Base-by-base conservation (phyloP, 2,797 vertebrate species). In the Passerculus sandwichensis region DNA sequence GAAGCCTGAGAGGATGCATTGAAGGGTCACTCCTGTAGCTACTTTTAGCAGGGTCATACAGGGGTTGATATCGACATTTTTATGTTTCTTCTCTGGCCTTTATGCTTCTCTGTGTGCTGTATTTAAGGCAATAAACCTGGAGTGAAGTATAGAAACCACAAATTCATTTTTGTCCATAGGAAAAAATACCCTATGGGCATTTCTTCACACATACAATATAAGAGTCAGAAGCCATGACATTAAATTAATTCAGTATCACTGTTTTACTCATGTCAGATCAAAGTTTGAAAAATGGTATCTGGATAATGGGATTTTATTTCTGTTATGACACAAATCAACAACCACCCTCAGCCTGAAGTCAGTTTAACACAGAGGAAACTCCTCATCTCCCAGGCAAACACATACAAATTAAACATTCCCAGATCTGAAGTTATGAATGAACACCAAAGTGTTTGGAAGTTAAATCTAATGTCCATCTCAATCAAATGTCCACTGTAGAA, bases 321-420 rank as follows among this genome's bases (percentile, higher is more conserved):
- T 84, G 57, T 77, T 95, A 84, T 50, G 60, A 74, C 79, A 87
- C 56, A 92, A 95, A 79, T 92, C 87, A 69, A 70, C 64, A 77
- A 66, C 13, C 19, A 11, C 7, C 34, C 54, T 73, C 95, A 42
- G 32, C 30, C 51, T 64, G 34, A 93, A 92, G 79, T 79, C 91
- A 70, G n/a, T 82, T 96, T 89, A 69, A 36, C 62, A 79, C 57
- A 80, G 64, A 96, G 65, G 25, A 90, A 95, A 92, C 51, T 94
- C 77, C 25, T 67, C 73, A 36, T 53, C 74, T 95, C 73, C 89
- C 73, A 91, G 38, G 72, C 34, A 84, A 54, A 47, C 40, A 82
- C 10, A 10, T n/a, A 51, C 40, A 93, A 92, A 93, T 87, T 79
- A 94, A 96, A 54, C 77, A 87, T 84, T 67, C 57, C 40, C 50